phyloP scores from a whole-genome alignment of 2,888 invertebrate species.

The Pterostichus niger region DNA sequence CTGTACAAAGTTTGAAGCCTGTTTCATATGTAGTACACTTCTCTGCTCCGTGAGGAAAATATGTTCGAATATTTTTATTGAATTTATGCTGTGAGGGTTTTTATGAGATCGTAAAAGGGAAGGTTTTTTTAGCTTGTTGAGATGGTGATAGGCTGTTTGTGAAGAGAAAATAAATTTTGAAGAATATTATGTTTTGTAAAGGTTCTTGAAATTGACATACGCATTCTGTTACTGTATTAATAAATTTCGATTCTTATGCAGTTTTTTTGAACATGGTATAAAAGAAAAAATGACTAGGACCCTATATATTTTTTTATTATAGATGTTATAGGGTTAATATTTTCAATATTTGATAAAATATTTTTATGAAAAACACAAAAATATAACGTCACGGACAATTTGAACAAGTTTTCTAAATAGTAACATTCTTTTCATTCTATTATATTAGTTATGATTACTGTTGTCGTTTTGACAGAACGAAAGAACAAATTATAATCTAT shows the following conservation, averaged over 20 bases:
- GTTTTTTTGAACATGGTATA: neutral
- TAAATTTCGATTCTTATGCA: constrained; percentile 31
- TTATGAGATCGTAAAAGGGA: constrained; percentile 28
- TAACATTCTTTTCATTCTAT: no score
- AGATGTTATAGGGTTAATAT: no score
- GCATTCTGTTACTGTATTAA: neutral
- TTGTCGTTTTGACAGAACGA: no score
- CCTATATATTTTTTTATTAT: no score
- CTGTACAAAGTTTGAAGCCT: neutral
- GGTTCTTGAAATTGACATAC: constrained; percentile 27
- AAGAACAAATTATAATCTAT: no score
- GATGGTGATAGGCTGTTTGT: constrained; percentile 34
- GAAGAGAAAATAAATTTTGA: constrained; percentile 15
- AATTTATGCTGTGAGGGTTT: constrained; percentile 24
- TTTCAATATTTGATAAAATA: no score
- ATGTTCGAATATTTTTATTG: constrained; percentile 49
- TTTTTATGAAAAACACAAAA: no score
- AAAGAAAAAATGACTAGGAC: no score
- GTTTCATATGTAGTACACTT: constrained; percentile 5
- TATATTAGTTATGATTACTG: no score
- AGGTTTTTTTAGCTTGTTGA: constrained; percentile 32
- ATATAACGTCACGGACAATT: no score
- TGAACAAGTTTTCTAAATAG: no score
- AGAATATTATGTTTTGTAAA: constrained; percentile 37
- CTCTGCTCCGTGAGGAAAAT: constrained; percentile 16